These are phyloP conservation scores for Drosophila guanche DNA, from an alignment of 1,140 invertebrate species.

Conservation along the genomic window DNA sequence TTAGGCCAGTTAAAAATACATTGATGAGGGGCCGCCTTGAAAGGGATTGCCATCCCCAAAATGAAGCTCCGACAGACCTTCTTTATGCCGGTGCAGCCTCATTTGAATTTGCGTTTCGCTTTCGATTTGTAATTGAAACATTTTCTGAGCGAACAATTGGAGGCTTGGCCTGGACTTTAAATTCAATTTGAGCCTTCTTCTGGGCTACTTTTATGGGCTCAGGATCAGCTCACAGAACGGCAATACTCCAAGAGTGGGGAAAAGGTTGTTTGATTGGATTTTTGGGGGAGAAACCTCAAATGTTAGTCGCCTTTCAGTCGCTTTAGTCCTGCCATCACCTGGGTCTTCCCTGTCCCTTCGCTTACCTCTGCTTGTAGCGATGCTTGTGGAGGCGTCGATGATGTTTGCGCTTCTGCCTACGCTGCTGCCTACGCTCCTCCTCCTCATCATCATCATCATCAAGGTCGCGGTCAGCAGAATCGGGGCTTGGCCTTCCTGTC, in stretches of 20 bases:
- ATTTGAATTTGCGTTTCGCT: neutral
- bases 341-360: neutral
- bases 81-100: neutral
- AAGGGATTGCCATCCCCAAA: too few relatives aligned
- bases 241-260: neutral
- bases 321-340: conserved; percentile 15
- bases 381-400: conserved; percentile 67
- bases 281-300: conserved; percentile 34
- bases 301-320: conserved; percentile 38
- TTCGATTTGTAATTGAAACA: neutral
- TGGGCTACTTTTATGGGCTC: conserved; percentile 46
- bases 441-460: neutral
- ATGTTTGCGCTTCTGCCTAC: conserved; percentile 69
- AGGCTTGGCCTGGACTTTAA: conserved; percentile 31
- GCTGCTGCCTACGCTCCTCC: conserved; percentile 21
- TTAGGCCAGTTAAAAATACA: too few relatives aligned
- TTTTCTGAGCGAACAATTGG: conserved; percentile 27
- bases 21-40: too few relatives aligned
- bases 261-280: conserved; percentile 51
- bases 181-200: conserved; percentile 50
- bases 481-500: neutral
- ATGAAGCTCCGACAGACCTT: too few relatives aligned
- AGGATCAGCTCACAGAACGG: neutral
- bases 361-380: conserved; percentile 71
- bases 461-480: conserved; percentile 20